Percentiles rank a stretch among this genome's conserved stretches.
Evolutionary conservation across 2,113 vertebrate genomes (phyloP).

Genomic region (Silurus glanis): DNA sequence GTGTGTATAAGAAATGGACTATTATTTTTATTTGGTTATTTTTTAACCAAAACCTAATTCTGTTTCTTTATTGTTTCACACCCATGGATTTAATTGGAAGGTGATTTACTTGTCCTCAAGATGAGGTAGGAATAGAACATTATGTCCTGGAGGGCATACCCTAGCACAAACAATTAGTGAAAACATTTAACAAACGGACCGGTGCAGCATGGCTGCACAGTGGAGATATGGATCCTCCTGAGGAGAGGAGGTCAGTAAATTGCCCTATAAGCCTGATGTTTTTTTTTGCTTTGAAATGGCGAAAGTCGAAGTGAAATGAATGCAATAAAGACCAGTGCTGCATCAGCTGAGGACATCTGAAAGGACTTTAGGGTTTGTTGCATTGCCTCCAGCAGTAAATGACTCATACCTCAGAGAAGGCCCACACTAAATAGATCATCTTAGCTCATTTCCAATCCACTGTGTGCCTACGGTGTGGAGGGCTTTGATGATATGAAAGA

Average conservation of each 20-base stretch:
- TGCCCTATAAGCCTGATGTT: conserved; percentile 54
- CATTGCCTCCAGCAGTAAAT: conserved; percentile 63
- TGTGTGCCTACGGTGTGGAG: conserved; percentile 47
- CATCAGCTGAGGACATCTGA: conserved; percentile 44
- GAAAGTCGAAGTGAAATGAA: conserved; percentile 32
- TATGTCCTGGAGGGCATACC: not conserved
- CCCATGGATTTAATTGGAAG: not conserved
- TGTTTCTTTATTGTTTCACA: not conserved
- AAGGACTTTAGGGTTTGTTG: conserved; percentile 46
- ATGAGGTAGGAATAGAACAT: not conserved
- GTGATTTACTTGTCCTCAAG: conserved; percentile 2
- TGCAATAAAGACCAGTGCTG: conserved; percentile 1
- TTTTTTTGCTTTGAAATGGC: conserved; percentile 43
- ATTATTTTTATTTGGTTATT: not conserved
- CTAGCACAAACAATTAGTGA: conserved; percentile 7
- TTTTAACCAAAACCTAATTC: not conserved
- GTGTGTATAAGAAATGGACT: not conserved
- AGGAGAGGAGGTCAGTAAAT: conserved; percentile 56
- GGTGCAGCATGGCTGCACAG: conserved; percentile 53
- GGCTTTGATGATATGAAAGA: conserved; percentile 63
- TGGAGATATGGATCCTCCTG: conserved; percentile 63
- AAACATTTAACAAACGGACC: not conserved
- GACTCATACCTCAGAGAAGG: conserved; percentile 60
- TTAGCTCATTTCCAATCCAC: conserved; percentile 51
- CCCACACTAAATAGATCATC: conserved; percentile 66